A percentile compares a stretch with the other conserved stretches of the same genome.
Evolutionary conservation across 2,113 vertebrate genomes (phyloP).

Genomic region (Stictonetta naevosa): DNA sequence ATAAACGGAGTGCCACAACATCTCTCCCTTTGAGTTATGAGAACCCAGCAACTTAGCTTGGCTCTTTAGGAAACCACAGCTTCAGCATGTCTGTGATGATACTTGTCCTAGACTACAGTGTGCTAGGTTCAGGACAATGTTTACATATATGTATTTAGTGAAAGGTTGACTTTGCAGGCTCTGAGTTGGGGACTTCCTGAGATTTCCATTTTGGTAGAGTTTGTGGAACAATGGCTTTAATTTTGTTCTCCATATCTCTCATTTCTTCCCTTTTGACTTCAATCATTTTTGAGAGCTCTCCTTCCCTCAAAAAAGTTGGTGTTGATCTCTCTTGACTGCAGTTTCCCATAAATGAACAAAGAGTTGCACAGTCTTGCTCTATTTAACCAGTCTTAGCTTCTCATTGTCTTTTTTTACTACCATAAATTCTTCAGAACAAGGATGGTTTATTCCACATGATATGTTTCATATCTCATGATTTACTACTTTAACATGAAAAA

Average conservation of each 20-base stretch:
- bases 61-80: constrained; percentile 50
- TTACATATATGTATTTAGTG: not conserved
- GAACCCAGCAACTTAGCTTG: not conserved
- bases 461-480: not conserved
- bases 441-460: not conserved
- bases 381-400: not conserved
- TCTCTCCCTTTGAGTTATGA: not conserved
- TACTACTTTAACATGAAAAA: not conserved
- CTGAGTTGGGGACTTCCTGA: not conserved
- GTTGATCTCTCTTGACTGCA: not conserved
- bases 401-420: not conserved
- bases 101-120: not conserved
- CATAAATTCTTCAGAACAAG: not conserved
- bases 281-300: not conserved
- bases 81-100: not conserved
- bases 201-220: not conserved
- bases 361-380: not conserved
- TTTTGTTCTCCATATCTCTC: not conserved
- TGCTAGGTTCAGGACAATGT: not conserved
- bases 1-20: not conserved
- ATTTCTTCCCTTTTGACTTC: constrained; percentile 1
- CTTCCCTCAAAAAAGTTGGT: not conserved
- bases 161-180: not conserved
- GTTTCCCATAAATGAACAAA: not conserved
- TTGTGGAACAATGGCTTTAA: not conserved